Conservation (phyloP, 2,113 vertebrate species). For the Sturnus vulgaris region DNA sequence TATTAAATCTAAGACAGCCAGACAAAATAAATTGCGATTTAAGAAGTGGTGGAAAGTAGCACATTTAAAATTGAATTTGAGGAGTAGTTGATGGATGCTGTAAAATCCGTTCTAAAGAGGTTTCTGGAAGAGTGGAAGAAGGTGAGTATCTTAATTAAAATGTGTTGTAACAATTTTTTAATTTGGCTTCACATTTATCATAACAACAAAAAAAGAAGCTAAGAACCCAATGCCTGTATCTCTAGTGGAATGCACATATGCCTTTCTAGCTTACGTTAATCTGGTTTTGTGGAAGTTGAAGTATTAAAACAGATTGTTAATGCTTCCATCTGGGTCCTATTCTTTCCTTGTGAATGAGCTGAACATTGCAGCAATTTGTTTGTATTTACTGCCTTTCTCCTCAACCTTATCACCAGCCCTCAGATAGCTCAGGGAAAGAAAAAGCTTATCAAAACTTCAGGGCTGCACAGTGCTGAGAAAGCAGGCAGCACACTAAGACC, state of each 20-base stretch:
- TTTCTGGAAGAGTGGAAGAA: not conserved
- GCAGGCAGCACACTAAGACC: not conserved
- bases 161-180: not conserved
- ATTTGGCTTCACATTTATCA: not conserved
- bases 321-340: conserved; percentile 47
- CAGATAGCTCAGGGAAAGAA: conserved; percentile 36
- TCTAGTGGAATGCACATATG: not conserved
- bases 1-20: conserved; percentile 19
- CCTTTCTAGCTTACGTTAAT: conserved; percentile 36
- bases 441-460: conserved; percentile 46
- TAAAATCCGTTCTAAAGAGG: conserved; percentile 5
- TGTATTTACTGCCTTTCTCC: conserved; percentile 43
- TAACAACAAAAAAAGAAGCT: not conserved
- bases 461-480: conserved; percentile 30
- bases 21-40: not conserved
- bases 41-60: conserved; percentile 4
- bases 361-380: conserved; percentile 42
- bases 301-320: conserved; percentile 49
- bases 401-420: conserved; percentile 45
- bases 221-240: not conserved
- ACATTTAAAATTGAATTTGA: conserved; percentile 6
- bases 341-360: conserved; percentile 36
- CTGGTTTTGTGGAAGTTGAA: conserved; percentile 47
- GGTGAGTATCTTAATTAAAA: not conserved
- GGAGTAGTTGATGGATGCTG: not conserved